These are phyloP conservation scores for Gandaritis pyraliata DNA, from an alignment of 2,888 invertebrate genomes.

Conservation along the genomic window DNA sequence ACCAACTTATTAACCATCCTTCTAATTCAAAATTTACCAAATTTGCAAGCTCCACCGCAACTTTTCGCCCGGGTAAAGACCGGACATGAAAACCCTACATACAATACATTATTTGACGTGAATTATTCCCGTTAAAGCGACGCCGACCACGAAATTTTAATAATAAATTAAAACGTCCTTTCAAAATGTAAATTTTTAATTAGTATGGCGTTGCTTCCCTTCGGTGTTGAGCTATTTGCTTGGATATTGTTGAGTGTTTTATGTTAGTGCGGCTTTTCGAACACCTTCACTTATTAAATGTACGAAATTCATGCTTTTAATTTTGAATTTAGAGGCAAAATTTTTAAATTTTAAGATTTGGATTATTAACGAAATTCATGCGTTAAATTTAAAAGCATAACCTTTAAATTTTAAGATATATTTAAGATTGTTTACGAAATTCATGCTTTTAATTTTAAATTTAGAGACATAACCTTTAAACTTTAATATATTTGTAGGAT, in stretches of 20 bases:
- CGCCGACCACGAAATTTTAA: conserved; percentile 77
- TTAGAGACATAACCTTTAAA: too few species aligned
- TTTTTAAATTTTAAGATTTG: too few species aligned
- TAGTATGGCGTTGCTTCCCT: conserved; percentile 57
- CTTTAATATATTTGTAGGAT: too few species aligned
- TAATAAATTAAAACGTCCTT: conserved; percentile 80
- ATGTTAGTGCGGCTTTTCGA: conserved; percentile 26
- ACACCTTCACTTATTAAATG: conserved; percentile 14
- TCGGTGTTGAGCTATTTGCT: conserved; percentile 42
- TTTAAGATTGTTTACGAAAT: too few species aligned
- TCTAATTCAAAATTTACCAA: background rate
- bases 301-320: background rate
- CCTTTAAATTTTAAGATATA: too few species aligned
- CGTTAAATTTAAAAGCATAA: too few species aligned
- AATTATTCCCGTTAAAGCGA: conserved; percentile 69
- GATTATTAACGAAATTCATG: background rate
- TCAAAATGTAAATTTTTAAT: conserved; percentile 82
- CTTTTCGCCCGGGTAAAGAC: conserved; percentile 5
- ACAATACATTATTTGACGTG: conserved; percentile 66
- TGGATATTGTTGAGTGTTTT: conserved; percentile 42
- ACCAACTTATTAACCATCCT: background rate
- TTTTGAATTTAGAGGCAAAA: too few species aligned
- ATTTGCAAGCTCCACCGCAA: background rate
- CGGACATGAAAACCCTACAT: conserved; percentile 14
- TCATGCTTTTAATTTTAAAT: too few species aligned